Evolutionary conservation across 2,888 invertebrate species (phyloP), one percentile per base, ranked within the genome.

Genomic region (Drosophila mercatorum): DNA sequence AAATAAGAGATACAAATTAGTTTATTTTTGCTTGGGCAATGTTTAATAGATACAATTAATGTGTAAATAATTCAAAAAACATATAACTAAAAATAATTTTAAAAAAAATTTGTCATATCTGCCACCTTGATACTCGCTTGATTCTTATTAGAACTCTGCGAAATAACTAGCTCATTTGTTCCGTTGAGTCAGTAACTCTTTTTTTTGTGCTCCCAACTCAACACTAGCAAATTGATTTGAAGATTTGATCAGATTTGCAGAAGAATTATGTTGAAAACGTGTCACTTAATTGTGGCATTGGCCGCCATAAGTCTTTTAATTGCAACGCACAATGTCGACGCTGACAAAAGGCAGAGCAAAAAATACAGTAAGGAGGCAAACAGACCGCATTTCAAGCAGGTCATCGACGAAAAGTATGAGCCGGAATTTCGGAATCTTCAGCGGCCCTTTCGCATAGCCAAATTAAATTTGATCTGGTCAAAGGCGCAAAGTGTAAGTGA

Each of bases 381-480:
- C 53, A 81, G 82, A 43, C 89, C 81, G 38, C 72, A 82, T 60
- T 84, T 78, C n/a, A 55, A 81, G 64, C 73, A 85, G 64, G 74
- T 92, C 0, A 84, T 83, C 10, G 87, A 90, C 0, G 93, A 92
- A 40, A 91, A 89, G 57, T 92, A 92, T 76, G 92, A 93, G 67
- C 93, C 94, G 0, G 94, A 95, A 68, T 95, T 97, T 76, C 94
- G 96, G 88, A 95, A 94, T 68, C 92, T 97, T 52, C 96, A 97
- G 79, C 96, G 96, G 88, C 98, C 98, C 5, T 98, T 96, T 93
- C 94, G 98, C 80, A 97, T 98, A 96, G 95, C 96, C 38, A 98
- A 98, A 93, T 93, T 98, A 40, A 98, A 98, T 93, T 93, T 97
- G 67, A 93, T 98, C 31, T 98, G 98, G 98, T 93, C 95, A 5